Percentiles rank a stretch among this genome's conserved stretches.
Evolutionary conservation across 64 coral and sea anemone genomes (phyloP).

Genomic region (Platygyra sinensis): DNA sequence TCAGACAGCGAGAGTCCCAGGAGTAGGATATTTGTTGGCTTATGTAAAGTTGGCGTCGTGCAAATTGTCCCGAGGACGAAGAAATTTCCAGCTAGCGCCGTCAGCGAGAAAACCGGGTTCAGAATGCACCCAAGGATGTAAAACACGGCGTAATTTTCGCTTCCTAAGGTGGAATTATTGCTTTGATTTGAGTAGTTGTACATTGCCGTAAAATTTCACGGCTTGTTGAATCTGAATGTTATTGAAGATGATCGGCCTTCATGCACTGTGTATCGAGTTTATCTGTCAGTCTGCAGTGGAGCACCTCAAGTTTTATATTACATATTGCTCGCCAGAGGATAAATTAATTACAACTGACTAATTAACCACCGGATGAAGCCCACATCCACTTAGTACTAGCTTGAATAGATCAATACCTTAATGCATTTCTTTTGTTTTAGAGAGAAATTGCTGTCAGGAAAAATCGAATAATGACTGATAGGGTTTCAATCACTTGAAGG

Average conservation of each 20-base stretch:
- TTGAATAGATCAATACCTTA: too few species aligned
- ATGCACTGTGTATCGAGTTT: too few species aligned
- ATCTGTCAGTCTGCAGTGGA: too few species aligned
- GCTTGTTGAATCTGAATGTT: neutral
- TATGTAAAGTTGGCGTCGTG: neutral
- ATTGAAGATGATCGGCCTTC: neutral
- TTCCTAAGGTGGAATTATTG: neutral
- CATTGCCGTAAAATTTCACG: neutral
- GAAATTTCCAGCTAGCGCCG: neutral
- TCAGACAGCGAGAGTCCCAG: neutral
- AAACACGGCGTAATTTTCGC: neutral
- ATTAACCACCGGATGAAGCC: too few species aligned
- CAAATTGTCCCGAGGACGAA: constrained; percentile 1
- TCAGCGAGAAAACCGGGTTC: neutral
- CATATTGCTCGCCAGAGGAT: too few species aligned
- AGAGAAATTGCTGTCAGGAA: too few species aligned
- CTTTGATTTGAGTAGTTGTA: neutral
- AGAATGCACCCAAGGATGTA: neutral
- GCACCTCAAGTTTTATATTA: too few species aligned
- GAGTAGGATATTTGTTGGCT: neutral
- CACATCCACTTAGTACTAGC: too few species aligned
- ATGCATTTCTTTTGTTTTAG: too few species aligned
- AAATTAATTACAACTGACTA: too few species aligned
- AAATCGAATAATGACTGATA: too few species aligned
- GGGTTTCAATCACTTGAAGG: too few species aligned